A percentile compares a stretch with the other conserved stretches of the same genome.
These are phyloP conservation scores for Drosophila teissieri DNA, from an alignment of 1,140 invertebrate species.

Conservation along the genomic window DNA sequence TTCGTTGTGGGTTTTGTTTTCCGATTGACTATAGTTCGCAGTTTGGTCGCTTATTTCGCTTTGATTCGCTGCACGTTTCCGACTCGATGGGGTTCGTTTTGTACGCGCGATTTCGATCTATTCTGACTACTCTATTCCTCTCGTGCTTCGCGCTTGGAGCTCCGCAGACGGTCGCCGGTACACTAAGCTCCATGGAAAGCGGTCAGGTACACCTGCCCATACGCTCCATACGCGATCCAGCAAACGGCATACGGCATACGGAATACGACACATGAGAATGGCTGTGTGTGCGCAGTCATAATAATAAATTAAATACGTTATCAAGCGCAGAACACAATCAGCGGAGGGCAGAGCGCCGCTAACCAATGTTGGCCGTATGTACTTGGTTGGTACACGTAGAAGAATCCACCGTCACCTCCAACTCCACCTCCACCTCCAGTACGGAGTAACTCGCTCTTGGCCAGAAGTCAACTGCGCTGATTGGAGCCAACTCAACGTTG, in stretches of 20 bases:
- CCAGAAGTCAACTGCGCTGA: background rate
- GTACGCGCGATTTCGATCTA: conserved; percentile 20
- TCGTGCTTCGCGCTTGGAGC: conserved; percentile 71
- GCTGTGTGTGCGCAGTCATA: conserved; percentile 46
- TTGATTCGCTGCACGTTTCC: conserved; percentile 25
- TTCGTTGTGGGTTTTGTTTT: too few species aligned
- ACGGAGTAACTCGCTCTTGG: conserved; percentile 2
- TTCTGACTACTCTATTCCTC: conserved; percentile 28
- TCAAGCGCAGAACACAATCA: conserved; percentile 50
- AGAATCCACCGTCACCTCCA: background rate
- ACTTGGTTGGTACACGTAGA: conserved; percentile 4
- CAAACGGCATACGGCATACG: background rate
- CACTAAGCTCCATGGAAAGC: conserved; percentile 56
- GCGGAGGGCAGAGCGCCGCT: conserved; percentile 13
- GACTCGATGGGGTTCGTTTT: conserved; percentile 14
- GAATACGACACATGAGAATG: background rate
- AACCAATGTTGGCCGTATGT: conserved; percentile 6
- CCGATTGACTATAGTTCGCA: background rate
- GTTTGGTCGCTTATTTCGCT: conserved; percentile 18
- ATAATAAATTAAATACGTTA: conserved; percentile 81
- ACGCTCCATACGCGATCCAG: background rate
- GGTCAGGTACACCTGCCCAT: conserved; percentile 29
- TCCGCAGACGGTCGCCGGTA: conserved; percentile 76
- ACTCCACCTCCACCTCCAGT: background rate
- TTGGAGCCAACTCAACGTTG: background rate